Evolutionary conservation across 2,888 invertebrate genomes (phyloP).

Genomic region (Choreutis nemorana): DNA sequence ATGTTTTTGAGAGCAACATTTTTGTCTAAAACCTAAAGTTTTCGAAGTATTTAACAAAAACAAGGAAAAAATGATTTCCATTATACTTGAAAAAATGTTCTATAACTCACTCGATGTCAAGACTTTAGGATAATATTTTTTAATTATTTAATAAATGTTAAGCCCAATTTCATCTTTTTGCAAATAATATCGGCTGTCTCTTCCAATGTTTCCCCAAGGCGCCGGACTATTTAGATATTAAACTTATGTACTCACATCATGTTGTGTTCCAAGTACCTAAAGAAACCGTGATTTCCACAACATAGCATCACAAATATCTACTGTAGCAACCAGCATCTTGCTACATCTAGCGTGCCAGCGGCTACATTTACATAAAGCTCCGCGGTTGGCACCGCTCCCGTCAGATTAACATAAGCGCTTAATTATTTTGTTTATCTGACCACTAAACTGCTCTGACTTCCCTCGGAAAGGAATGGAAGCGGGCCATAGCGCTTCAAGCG

Average conservation of each 20-base stretch:
- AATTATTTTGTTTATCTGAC: conserved; percentile 59
- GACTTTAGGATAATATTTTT: too few species aligned
- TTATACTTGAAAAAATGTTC: too few species aligned
- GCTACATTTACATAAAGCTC: conserved; percentile 28
- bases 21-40: too few species aligned
- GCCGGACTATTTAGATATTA: conserved; percentile 1
- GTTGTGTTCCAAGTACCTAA: too few species aligned
- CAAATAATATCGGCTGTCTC: neutral
- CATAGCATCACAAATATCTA: too few species aligned
- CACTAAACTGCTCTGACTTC: conserved; percentile 41
- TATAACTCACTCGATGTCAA: too few species aligned
- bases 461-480: conserved; percentile 19
- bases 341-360: conserved; percentile 8
- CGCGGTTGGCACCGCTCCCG: conserved; percentile 14
- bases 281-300: too few species aligned
- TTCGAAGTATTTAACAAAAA: too few species aligned
- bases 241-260: neutral
- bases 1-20: too few species aligned
- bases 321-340: neutral
- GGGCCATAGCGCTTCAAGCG: conserved; percentile 20
- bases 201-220: conserved; percentile 2
- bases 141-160: too few species aligned
- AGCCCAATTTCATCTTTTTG: too few species aligned
- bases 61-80: too few species aligned
- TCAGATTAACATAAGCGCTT: conserved; percentile 40